Conservation (phyloP, 2,888 invertebrate genomes). For the Aporophyla lueneburgensis region DNA sequence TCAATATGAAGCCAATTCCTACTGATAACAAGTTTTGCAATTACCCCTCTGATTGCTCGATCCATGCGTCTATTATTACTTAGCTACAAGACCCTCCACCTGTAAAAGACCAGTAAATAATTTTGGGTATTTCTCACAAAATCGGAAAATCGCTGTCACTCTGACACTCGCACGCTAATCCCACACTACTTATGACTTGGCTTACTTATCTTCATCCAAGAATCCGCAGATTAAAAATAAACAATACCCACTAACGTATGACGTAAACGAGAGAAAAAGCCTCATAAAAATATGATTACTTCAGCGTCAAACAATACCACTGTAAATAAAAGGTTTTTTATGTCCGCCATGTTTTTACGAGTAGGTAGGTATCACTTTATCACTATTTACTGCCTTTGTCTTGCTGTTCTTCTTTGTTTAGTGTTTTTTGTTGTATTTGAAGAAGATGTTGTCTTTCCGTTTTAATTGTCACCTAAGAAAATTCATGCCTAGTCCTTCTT, state of each 20-base stretch:
- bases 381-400: background rate
- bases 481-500: background rate
- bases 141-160: background rate
- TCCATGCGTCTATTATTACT: no score
- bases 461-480: background rate
- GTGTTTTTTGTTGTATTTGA: background rate
- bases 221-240: background rate
- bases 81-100: no score
- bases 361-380: constrained; percentile 2
- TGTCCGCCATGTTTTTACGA: constrained; percentile 12
- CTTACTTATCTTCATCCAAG: background rate
- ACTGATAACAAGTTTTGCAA: no score
- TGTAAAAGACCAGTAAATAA: no score
- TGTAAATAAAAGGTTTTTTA: constrained; percentile 24
- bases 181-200: no score
- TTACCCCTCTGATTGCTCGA: no score
- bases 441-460: background rate
- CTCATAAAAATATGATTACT: constrained; percentile 30
- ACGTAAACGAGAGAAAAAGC: constrained; percentile 18
- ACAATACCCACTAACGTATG: constrained; percentile 15
- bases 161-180: background rate
- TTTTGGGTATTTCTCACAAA: no score
- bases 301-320: constrained; percentile 12
- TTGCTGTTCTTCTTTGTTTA: background rate
- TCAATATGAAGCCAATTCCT: no score